Base-by-base conservation (phyloP, 2,888 invertebrate genomes). In the Drosophila testacea region DNA sequence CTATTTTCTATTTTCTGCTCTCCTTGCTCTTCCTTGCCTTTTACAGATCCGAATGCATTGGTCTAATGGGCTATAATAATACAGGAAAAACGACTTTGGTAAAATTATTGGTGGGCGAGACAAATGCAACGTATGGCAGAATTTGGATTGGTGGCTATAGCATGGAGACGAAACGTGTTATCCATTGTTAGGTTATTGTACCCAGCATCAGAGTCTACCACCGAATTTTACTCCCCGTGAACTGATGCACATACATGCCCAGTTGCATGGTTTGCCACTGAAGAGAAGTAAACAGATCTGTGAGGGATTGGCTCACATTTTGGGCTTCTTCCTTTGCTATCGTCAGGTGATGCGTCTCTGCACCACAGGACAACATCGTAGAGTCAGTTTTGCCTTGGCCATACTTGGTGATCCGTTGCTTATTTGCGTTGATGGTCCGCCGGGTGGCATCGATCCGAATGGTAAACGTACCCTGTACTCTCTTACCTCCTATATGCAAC, bases 401-500 rank as follows among this genome's bases (percentile, higher is more conserved):
- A 30, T 88, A 6, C 44, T 90, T 5, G 77, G 73, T 0, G 59
- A 68, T 6, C 89, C 90, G 6, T 1, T 54, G 6, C 16, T 88
- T 0, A 41, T 79, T 2, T 79, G 70, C 28, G 34, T 90, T 9
- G 88, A 88, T 48, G 79, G 88, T 0, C 67, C 76, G 5, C 77
- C 81, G 0, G 54, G 60, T 4, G 73, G 77, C 22, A 52, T 88
- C 9, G 88, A 88, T 64, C 75, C 81, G 6, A 73, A 66, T 6
- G 83, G 81, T 3, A 73, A 70, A 50, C 76, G 79, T 0, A 62
- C 57, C 4, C 22, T 88, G 7, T 77, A 69, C 11, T 63, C 60
- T 36, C 92, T 96, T 95, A 75, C 82, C 4, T 5, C 59, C 7
- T 64, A 36, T 3, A 50, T 88, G 73, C 78, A 73, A 30, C 6